Base-by-base conservation (phyloP, 2,113 vertebrate species). In the Silurus glanis region DNA sequence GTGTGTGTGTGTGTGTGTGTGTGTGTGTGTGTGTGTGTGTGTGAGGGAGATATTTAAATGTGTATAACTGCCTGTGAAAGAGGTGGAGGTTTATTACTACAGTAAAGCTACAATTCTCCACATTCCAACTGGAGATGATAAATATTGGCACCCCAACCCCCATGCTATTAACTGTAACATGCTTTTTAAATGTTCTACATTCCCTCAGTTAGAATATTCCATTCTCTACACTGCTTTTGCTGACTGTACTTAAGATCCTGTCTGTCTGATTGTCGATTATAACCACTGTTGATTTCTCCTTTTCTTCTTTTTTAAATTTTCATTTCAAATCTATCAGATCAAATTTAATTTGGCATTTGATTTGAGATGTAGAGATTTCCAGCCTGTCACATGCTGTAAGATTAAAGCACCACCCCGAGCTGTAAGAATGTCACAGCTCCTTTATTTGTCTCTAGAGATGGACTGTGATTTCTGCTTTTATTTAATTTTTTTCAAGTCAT, bases 261-360 rank as follows among this genome's bases (percentile, higher is more conserved):
- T 89, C 85, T 83, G 80, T 83, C 12, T 86, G 80, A 72, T 56
- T 78, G 83, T 62, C 83, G 86, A 87, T 71, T 83, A 85, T 80
- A 87, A 83, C 74, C 19, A 23, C 45, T 83, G 81, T 51, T 87
- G 80, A 88, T 61, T 85, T 87, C 79, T 51, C 79, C 6, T 55
- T 59, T 82, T 88, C 79, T 16, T 45, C 6, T 55, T 37, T 62
- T 56, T 83, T 2, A 9, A 9, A 58, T 79, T 84, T n/a, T 45
- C 86, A 85, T 83, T 88, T 85, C 88, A 85, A 90, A 87, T 81
- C 85, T 75, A 67, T 90, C 87, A 85, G 87, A 90, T 90, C 89
- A 88, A 80, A 90, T 90, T 76, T 21, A 87, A 76, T 90, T 89
- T 87, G 51, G 25, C 47, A 59, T 83, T 85, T 89, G 87, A 85